Base-by-base conservation (phyloP, 2,888 invertebrate species). In the Lordiphosa fenestrarum region DNA sequence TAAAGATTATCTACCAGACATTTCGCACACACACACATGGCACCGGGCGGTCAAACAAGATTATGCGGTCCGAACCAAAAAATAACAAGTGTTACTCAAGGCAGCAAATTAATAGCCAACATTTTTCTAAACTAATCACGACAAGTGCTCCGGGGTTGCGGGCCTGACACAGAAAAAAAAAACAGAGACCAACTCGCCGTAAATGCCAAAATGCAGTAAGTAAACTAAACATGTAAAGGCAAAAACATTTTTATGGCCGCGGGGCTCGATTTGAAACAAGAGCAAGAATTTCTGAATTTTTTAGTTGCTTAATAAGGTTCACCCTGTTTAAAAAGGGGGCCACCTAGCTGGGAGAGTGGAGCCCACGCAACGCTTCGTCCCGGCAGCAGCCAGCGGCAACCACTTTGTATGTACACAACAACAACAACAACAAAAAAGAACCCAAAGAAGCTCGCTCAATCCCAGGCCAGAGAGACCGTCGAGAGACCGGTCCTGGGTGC, bases 21-120 rank as follows among this genome's bases (percentile, higher is more conserved):
- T 33, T 48, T 10, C 35, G 12, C 42, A 23, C 59, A 58, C 42
- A 23, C 59, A 58, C 63, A 64, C 63, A 64, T 66, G 66, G 47
- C 66, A 66, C 36, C 47, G 37, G 66, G 66, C 66, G 52, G 64
- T 52, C 67, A 57, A 67, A 64, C 64, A 64, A 66, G 64, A 66
- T 64, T 64, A 66, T 63, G 33, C 38, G 33, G 42, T 42, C 47
- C 58, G 64, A 54, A 57, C 59, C 41, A 55, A 72, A 55, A 72
- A 60, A 73, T 53, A 65, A 60, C 53, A 73, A 76, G 70, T 76
- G 70, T 70, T 73, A 73, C 73, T 64, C 64, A 67, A 73, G 64
- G 58, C 71, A 53, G 66, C 52, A 69, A 76, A 58, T 63, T 69
- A 58, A 69, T 66, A 61, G 69, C 63, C 56, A 63, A 62, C 62